phyloP scores from a whole-genome alignment of 2,888 invertebrate species.

The Gryllus longicercus region DNA sequence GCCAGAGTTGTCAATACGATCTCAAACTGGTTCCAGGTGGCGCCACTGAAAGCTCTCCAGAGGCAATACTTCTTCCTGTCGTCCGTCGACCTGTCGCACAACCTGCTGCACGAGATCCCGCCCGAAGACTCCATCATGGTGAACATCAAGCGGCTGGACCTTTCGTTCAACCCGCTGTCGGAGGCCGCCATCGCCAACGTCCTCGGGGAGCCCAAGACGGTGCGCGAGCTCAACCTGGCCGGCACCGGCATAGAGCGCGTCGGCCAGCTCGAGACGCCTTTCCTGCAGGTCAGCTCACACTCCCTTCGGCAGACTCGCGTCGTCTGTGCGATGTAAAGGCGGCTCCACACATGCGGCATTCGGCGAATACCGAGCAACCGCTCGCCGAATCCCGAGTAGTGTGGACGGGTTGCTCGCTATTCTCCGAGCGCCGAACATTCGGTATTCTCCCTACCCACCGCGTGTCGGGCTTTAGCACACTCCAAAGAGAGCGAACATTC shows the following conservation, averaged over 20 bases:
- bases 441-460: no score
- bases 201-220: slow-evolving; percentile 83
- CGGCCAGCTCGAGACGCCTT: slow-evolving; percentile 67
- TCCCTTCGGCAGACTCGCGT: no score
- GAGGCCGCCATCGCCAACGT: slow-evolving; percentile 70
- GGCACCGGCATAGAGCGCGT: slow-evolving; percentile 65
- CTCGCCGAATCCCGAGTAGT: no score
- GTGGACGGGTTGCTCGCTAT: no score
- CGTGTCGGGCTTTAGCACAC: no score
- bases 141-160: slow-evolving; percentile 79
- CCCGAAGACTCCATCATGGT: slow-evolving; percentile 82
- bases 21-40: slow-evolving; percentile 44
- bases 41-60: slow-evolving; percentile 76
- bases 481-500: no score
- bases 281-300: slow-evolving; percentile 60
- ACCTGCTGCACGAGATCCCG: slow-evolving; percentile 74
- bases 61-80: slow-evolving; percentile 80
- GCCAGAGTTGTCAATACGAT: no score
- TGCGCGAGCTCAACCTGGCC: slow-evolving; percentile 71
- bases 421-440: no score
- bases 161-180: slow-evolving; percentile 80
- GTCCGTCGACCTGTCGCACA: slow-evolving; percentile 72
- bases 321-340: no score
- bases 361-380: no score
- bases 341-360: no score